These are phyloP conservation scores for Rhinophrynus dorsalis DNA, from an alignment of 2,797 vertebrate species.

Conservation along the genomic window DNA sequence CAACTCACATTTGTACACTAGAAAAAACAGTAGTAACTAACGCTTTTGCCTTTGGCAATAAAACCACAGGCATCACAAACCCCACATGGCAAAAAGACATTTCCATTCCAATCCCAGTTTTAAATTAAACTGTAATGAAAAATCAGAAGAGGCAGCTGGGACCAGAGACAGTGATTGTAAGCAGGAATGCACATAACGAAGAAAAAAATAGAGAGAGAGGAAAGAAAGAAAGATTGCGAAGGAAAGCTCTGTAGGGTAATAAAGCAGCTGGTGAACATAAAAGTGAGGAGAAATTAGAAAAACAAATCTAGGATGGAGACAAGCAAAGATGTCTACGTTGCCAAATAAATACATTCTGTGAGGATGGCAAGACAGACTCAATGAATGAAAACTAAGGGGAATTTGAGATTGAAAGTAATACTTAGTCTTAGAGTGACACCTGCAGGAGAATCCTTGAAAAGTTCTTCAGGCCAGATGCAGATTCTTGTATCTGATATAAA, in stretches of 20 bases:
- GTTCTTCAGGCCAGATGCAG: no score
- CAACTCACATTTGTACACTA: slow-evolving; percentile 55
- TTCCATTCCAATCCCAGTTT: slow-evolving; percentile 83
- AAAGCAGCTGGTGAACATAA: slow-evolving; percentile 79
- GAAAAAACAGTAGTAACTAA: slow-evolving; percentile 78
- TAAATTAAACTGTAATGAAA: slow-evolving; percentile 87
- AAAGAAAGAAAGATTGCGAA: slow-evolving; percentile 63
- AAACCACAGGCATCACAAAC: slow-evolving; percentile 73
- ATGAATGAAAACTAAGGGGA: slow-evolving; percentile 55
- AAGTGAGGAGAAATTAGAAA: slow-evolving; percentile 78
- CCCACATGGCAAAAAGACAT: slow-evolving; percentile 80
- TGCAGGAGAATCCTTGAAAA: slow-evolving; percentile 55
- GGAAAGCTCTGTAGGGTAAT: slow-evolving; percentile 70
- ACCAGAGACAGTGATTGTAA: slow-evolving; percentile 78
- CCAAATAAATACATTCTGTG: slow-evolving; percentile 29
- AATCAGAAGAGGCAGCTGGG: slow-evolving; percentile 82
- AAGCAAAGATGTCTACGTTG: slow-evolving; percentile 58
- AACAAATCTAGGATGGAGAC: slow-evolving; percentile 70
- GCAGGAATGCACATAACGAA: slow-evolving; percentile 56
- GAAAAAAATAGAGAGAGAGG: slow-evolving; percentile 53
- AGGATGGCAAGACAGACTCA: slow-evolving; percentile 57
- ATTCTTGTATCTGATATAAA: no score
- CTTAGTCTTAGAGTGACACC: slow-evolving; percentile 62
- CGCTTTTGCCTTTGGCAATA: slow-evolving; percentile 80
- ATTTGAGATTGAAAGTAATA: slow-evolving; percentile 14